Evolutionary conservation across 2,113 vertebrate species (phyloP), one percentile per base, ranked within the genome.

Genomic region (Toxostoma redivivum): DNA sequence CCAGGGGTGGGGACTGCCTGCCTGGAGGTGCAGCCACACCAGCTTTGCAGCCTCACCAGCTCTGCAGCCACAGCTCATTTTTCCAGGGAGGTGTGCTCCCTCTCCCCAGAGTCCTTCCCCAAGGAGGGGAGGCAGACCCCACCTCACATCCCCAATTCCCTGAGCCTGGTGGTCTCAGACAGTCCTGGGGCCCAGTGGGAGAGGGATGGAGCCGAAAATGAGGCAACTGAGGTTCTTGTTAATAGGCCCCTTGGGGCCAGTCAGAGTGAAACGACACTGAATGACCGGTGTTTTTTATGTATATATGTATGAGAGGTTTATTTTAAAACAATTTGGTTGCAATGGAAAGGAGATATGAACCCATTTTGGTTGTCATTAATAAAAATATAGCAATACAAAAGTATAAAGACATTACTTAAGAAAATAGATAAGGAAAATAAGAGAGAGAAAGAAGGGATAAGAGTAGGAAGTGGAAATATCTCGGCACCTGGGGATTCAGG

Each of bases 221-320:
- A 21, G 35, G 31, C 7, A 16, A 61, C 17, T 48, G 51, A 50
- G 10, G 30, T 25, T 50, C 20, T 50, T 54, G 9, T 47, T 42
- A 25, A 27, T 13, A 13, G 45, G 10, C 10, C 7, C 30, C 17
- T 76, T 58, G 31, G 53, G 25, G 31, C 2, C 9, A 76, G 37
- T 67, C 22, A 16, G 53, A 58, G 25, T 50, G 44, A 50, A 58
- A 51, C 14, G 9, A 15, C 31, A 31, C 14, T 4, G 27, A 44
- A 44, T 44, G 31, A 18, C 15, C 0, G 0, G 25, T 14, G 13
- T 2, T 66, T 76, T 7, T 45, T 16, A 18, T 19, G 11, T 25
- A 17, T 37, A 8, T 70, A 12, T 15, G 1, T 31, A 4, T 57
- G 24, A 57, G 25, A 35, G 3, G 21, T 17, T 66, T 76, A 66